Evolutionary conservation across 2,888 invertebrate genomes (phyloP), one percentile per base, ranked within the genome.

Genomic region (Epinotia brunnichana): DNA sequence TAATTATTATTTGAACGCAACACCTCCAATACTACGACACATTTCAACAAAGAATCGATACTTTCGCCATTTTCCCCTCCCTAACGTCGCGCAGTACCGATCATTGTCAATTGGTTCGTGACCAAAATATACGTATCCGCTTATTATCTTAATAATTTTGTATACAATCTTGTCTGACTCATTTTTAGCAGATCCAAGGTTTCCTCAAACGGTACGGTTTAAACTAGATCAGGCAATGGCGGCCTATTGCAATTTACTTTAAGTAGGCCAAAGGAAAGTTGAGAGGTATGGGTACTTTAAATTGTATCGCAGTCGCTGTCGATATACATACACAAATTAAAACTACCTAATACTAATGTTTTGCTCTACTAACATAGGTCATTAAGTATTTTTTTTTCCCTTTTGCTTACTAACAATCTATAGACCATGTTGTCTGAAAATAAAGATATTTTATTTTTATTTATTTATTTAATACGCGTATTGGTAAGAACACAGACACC

Each of bases 51-150:
- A 56, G 15, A 74, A 76, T 78, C 78, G 78, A 35, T 35, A 35
- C 35, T 48, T 9, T 24, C 15, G 41, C 51, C n/a, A 13, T 24
- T 62, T n/a, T 44, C 74, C 63, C 88, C 81, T 78, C 89, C 78
- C 90, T 88, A 80, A 74, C 64, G 79, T 81, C 80, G 84, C 87
- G 79, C 87, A 78, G 88, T 87, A 87, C 90, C 90, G 92, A 92
- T 93, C 92, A 92, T 91, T 93, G 92, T 90, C 93, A 93, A 93
- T 93, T 89, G 90, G 88, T 86, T 92, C 93, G 93, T 93, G 93
- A 93, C 90, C 90, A 88, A 92, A 92, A 91, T 90, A 85, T 90
- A 91, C 88, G 90, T 92, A 92, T 92, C 92, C 87, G 89, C 91
- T 92, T 92, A 93, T 92, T 93, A 93, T 91, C 91, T 90, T 87